Percentiles rank a stretch among this genome's conserved stretches.
phyloP scores from a whole-genome alignment of 1,140 invertebrate species.

The Lamellibrachia luymesi region DNA sequence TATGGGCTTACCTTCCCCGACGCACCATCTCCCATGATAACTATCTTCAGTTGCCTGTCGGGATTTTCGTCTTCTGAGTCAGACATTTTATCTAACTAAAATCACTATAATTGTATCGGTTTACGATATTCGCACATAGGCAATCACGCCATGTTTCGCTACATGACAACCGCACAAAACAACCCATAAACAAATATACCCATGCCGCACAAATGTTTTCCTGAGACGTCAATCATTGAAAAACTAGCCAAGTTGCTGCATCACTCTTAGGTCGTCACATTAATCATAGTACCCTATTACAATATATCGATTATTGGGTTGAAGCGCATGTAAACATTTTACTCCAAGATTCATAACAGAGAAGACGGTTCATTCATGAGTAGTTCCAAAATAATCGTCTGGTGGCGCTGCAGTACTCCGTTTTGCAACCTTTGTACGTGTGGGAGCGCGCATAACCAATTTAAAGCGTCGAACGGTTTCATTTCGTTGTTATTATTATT shows the following conservation, averaged over 20 bases:
- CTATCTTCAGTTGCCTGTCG: slow-evolving; percentile 75
- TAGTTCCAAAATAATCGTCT: background rate
- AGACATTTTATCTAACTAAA: slow-evolving; percentile 40
- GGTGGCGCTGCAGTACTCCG: background rate
- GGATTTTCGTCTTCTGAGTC: slow-evolving; percentile 60
- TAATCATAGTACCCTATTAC: background rate
- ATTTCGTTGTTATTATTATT: too few relatives aligned
- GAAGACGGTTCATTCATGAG: background rate
- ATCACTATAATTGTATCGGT: background rate
- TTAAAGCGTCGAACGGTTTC: too few relatives aligned
- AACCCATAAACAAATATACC: background rate
- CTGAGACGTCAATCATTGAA: background rate
- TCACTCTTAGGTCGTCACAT: background rate
- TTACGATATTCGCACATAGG: background rate
- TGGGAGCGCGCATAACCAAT: background rate
- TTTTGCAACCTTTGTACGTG: background rate
- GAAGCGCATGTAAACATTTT: background rate
- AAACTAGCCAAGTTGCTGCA: background rate
- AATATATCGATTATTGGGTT: background rate
- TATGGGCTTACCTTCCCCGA: slow-evolving; percentile 72
- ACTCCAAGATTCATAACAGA: background rate
- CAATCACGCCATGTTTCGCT: background rate
- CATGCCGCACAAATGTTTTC: background rate
- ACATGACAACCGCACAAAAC: slow-evolving; percentile 1
- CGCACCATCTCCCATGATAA: slow-evolving; percentile 75